Evolutionary conservation across 2,888 invertebrate genomes (phyloP), one percentile per base, ranked within the genome.

Genomic region (Muscina levida): DNA sequence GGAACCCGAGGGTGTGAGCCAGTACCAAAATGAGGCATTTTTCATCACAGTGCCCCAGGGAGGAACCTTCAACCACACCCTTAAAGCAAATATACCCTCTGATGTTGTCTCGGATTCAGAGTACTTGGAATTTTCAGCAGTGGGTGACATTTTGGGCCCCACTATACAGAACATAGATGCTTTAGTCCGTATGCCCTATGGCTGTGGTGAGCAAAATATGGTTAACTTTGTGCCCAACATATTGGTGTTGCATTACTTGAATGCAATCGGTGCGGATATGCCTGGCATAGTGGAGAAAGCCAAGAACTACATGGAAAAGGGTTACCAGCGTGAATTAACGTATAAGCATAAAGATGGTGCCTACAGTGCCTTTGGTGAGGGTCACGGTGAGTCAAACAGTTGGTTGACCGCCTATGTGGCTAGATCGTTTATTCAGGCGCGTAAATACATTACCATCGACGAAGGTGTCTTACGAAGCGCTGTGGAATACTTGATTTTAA

Each of bases 341-440:
- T 96, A 95, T 87, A 92, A 93, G 56, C 95, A 95, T 84, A 91
- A 92, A 0, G 93, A 94, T 73, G 96, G 96, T 0, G 96, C 96
- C 0, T 96, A 95, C 90, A 95, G 96, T 48, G 95, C 96, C 0
- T 96, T 96, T 86, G 96, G 96, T 0, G 91, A 93, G 4, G 91
- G 92, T 0, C 94, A 94, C 85, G 85, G 90, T 0, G 87, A 91
- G 0, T 94, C 96, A 0, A 96, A 96, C 44, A 93, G 93, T 0
- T 95, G 95, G 96, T 90, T 97, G 81, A 97, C 97, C 2, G 96
- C 97, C 0, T 97, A 97, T 87, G 96, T 96, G 0, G 93, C 94
- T 0, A 93, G 95, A 83, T 94, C 95, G 0, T 95, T 97, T 90
- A 92, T 92, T 73, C 94, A 95, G 89, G 96, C 96, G 0, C 91